Percentiles rank a stretch among this genome's conserved stretches.
Conservation (phyloP, 1,140 invertebrate species). For the Penaeus chinensis region DNA sequence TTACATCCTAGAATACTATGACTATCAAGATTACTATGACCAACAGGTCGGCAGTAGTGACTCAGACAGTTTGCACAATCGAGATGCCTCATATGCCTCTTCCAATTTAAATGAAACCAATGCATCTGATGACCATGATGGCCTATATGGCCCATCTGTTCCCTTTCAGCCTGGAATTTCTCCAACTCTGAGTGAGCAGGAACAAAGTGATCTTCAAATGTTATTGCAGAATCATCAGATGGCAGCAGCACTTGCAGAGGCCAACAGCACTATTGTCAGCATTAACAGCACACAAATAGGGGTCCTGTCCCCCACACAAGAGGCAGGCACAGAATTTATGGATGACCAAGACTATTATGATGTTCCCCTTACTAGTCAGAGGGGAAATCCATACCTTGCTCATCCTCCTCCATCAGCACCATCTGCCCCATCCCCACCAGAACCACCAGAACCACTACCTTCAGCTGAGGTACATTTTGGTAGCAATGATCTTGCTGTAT, state of each 20-base stretch:
- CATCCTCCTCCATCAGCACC: too few relatives aligned
- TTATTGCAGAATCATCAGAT: conserved; percentile 41
- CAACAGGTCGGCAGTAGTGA: not conserved
- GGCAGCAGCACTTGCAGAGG: conserved; percentile 10
- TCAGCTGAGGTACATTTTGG: not conserved
- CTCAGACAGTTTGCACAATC: too few relatives aligned
- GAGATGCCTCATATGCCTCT: too few relatives aligned
- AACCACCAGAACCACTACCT: not conserved
- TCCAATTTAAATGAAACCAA: too few relatives aligned
- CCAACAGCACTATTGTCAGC: not conserved
- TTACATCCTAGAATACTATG: conserved; percentile 36
- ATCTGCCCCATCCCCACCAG: not conserved
- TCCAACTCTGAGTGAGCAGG: conserved; percentile 25
- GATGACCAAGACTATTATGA: too few relatives aligned
- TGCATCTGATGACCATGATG: too few relatives aligned
- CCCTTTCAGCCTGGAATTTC: too few relatives aligned
- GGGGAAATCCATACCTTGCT: too few relatives aligned
- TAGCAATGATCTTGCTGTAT: conserved; percentile 35
- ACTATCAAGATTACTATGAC: conserved; percentile 45
- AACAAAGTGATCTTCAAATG: conserved; percentile 23
- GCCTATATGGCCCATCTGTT: too few relatives aligned
- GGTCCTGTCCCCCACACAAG: too few relatives aligned
- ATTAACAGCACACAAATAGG: not conserved
- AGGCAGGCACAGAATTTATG: too few relatives aligned
- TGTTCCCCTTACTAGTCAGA: too few relatives aligned